Evolutionary conservation across 2,113 vertebrate species (phyloP), one percentile per base, ranked within the genome.

Genomic region (Bubo bubo): DNA sequence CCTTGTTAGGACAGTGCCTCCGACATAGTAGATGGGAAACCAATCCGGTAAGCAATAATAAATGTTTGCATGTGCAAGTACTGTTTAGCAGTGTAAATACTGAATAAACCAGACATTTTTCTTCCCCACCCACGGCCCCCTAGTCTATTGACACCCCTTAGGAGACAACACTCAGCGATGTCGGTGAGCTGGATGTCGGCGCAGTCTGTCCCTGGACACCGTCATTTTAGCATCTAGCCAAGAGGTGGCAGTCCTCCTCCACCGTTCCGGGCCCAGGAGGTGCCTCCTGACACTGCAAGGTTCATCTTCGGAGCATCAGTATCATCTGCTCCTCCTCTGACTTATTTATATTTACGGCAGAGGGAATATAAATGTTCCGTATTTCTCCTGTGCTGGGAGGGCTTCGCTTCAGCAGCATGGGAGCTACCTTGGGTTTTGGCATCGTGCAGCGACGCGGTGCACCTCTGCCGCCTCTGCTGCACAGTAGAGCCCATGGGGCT

Each of bases 171-270:
- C 53, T 52, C 27, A 6, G 73, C 35, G 53, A 30, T 34, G 70
- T 39, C 85, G 55, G 14, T 52, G 34, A 39, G 47, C 32, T 41
- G 85, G 50, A 39, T 59, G 47, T 14, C 19, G 8, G 58, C 56
- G 9, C 1, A 1, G 3, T 21, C 45, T 20, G 58, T 39, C 21
- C 8, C 13, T 5, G 16, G 60, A 56, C 86, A 21, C 27, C 37
- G 88, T 75, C 35, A 62, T 75, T 92, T 82, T 75, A 50, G 18
- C 59, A 8, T 60, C 7, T 7, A 86, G 53, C 97, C 98, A 96
- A 98, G 97, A 98, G 98, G 97, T 98, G 98, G 98, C 98, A 93
- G 95, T 97, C 64, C 94, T 96, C 64, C 93, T 91, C 98, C 97
- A 97, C 86, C 49, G 2, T 80, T 96, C 21, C 30, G 17, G 34